These are phyloP conservation scores for Euplexia lucipara DNA, from an alignment of 2,888 invertebrate genomes.

Conservation along the genomic window DNA sequence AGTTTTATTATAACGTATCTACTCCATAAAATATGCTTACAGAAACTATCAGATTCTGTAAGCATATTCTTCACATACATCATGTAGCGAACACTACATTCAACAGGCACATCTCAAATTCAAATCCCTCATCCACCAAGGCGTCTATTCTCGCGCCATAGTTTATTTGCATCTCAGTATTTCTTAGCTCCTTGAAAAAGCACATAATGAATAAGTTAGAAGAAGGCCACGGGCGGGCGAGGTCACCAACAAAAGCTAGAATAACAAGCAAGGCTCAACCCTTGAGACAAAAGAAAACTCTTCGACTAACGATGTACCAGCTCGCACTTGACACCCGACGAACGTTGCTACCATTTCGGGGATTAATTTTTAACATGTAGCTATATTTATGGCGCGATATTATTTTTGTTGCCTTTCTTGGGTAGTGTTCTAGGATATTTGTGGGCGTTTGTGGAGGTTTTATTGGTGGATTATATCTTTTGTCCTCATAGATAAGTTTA, in stretches of 20 bases:
- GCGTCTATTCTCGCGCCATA: conserved; percentile 48
- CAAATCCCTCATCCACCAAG: conserved; percentile 51
- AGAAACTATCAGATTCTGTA: conserved; percentile 37
- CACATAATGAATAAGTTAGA: conserved; percentile 82
- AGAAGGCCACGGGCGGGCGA: conserved; percentile 78
- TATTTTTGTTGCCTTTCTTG: conserved; percentile 14
- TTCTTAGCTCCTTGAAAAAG: conserved; percentile 69
- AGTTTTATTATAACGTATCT: too few relatives aligned
- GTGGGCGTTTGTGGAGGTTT: background rate
- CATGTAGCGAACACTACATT: conserved; percentile 36
- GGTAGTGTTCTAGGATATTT: conserved; percentile 8
- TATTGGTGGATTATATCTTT: background rate
- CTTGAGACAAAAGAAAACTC: conserved; percentile 85
- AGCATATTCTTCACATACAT: conserved; percentile 40
- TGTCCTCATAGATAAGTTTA: too few relatives aligned
- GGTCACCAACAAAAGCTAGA: conserved; percentile 79
- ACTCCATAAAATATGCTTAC: conserved; percentile 13
- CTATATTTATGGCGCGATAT: conserved; percentile 39
- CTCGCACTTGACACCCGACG: conserved; percentile 75
- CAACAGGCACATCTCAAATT: conserved; percentile 56
- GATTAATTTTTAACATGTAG: conserved; percentile 66
- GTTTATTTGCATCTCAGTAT: conserved; percentile 61
- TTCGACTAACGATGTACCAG: conserved; percentile 82
- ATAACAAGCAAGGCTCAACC: conserved; percentile 79
- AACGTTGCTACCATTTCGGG: conserved; percentile 67